Conservation (phyloP, 2,888 invertebrate genomes). For the Drosophila limbata region DNA sequence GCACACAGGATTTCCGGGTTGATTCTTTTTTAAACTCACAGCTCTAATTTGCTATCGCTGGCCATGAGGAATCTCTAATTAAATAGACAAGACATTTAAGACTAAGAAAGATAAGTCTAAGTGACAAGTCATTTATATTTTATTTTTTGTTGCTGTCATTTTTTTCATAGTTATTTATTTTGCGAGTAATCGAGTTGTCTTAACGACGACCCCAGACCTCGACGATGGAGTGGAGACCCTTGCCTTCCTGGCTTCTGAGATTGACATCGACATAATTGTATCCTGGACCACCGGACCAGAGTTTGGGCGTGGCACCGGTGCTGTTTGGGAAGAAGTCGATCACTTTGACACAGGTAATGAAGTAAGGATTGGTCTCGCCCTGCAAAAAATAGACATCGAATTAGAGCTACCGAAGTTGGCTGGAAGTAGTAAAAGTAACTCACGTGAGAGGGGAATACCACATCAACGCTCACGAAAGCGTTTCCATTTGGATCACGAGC, state of each 20-base stretch:
- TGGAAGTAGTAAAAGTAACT: too few relatives aligned
- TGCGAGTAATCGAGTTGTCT: neutral
- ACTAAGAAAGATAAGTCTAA: neutral
- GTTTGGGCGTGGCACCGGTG: slow-evolving; percentile 64
- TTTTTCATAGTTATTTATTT: neutral
- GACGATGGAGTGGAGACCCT: slow-evolving; percentile 72
- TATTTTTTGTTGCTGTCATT: neutral
- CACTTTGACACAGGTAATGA: slow-evolving; percentile 52
- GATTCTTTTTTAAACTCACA: neutral
- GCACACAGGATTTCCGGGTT: neutral
- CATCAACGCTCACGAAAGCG: too few relatives aligned
- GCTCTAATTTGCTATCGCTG: neutral
- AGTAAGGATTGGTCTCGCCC: too few relatives aligned
- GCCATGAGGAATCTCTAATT: neutral
- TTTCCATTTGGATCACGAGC: too few relatives aligned
- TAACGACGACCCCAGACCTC: slow-evolving; percentile 69
- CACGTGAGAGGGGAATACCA: too few relatives aligned
- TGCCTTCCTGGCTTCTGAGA: slow-evolving; percentile 50
- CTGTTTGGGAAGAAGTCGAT: slow-evolving; percentile 73
- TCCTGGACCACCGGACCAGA: slow-evolving; percentile 70
- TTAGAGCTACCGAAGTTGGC: too few relatives aligned
- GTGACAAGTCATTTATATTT: slow-evolving; percentile 1
- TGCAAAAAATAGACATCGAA: too few relatives aligned
- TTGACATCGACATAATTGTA: slow-evolving; percentile 50
- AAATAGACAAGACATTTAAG: neutral